phyloP scores from a whole-genome alignment of 2,888 invertebrate species.

The Andrena fulva region DNA sequence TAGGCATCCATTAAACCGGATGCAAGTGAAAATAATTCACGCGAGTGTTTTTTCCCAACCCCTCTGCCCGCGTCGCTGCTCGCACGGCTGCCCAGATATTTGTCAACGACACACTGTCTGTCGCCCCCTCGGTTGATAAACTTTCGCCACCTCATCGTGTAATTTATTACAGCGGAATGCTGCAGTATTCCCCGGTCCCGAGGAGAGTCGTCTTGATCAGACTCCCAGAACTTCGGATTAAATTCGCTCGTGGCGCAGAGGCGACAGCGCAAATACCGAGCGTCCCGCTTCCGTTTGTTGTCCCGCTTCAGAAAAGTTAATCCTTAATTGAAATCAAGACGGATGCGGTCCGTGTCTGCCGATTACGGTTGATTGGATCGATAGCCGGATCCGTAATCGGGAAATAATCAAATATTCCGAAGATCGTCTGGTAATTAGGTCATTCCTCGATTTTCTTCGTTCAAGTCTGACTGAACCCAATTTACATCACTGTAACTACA shows the following conservation, averaged over 20 bases:
- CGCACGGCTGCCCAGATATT: conserved; percentile 21
- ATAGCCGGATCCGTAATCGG: not conserved
- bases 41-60: not conserved
- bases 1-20: conserved; percentile 33
- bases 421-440: too few species aligned
- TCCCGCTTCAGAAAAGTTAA: not conserved
- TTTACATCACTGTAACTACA: too few species aligned
- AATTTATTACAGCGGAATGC: conserved; percentile 43
- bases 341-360: not conserved
- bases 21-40: conserved; percentile 55
- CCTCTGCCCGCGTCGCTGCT: not conserved
- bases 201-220: conserved; percentile 32
- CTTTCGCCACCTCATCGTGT: conserved; percentile 19
- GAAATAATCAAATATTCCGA: not conserved
- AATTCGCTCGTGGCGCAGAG: conserved; percentile 11
- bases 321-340: not conserved
- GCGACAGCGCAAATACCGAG: conserved; percentile 17
- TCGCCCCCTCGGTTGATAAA: conserved; percentile 27
- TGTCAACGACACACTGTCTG: conserved; percentile 35
- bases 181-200: not conserved
- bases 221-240: conserved; percentile 42
- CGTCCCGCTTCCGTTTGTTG: conserved; percentile 28
- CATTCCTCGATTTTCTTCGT: too few species aligned
- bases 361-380: not conserved
- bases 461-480: too few species aligned